phyloP scores from a whole-genome alignment of 2,113 vertebrate genomes.

The Turnix velox region DNA sequence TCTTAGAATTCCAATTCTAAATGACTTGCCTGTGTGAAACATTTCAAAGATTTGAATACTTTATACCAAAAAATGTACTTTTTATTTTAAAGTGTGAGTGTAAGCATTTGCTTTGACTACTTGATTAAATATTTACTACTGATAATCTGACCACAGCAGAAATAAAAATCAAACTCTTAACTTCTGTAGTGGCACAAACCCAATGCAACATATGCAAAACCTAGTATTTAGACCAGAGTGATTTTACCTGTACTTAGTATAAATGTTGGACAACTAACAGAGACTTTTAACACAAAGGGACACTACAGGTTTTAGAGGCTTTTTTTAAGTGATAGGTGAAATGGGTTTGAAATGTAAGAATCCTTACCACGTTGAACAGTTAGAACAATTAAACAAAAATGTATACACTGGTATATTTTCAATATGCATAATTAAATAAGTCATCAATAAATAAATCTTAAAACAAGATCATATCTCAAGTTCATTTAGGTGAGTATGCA shows the following conservation, averaged over 20 bases:
- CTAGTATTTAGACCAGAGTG: background rate
- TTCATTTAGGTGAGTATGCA: background rate
- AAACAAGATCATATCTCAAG: background rate
- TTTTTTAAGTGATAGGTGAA: background rate
- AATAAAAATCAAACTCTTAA: background rate
- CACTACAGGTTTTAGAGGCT: background rate
- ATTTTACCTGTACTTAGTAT: background rate
- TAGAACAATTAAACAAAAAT: background rate
- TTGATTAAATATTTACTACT: background rate
- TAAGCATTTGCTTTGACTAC: background rate
- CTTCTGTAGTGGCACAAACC: background rate
- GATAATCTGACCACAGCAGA: background rate
- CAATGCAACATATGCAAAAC: background rate
- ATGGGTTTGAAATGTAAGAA: background rate
- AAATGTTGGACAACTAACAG: background rate
- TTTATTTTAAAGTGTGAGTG: background rate
- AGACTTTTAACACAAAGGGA: background rate
- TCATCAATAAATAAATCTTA: background rate
- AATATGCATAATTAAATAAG: background rate
- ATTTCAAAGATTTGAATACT: background rate
- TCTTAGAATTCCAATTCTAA: background rate
- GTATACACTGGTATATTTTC: background rate
- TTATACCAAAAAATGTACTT: background rate
- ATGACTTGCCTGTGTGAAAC: background rate
- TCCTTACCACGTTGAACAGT: background rate